A percentile compares a stretch with the other conserved stretches of the same genome.
These are phyloP conservation scores for Ochotona curzoniae DNA, from an alignment of 2,113 vertebrate genomes.

Conservation along the genomic window DNA sequence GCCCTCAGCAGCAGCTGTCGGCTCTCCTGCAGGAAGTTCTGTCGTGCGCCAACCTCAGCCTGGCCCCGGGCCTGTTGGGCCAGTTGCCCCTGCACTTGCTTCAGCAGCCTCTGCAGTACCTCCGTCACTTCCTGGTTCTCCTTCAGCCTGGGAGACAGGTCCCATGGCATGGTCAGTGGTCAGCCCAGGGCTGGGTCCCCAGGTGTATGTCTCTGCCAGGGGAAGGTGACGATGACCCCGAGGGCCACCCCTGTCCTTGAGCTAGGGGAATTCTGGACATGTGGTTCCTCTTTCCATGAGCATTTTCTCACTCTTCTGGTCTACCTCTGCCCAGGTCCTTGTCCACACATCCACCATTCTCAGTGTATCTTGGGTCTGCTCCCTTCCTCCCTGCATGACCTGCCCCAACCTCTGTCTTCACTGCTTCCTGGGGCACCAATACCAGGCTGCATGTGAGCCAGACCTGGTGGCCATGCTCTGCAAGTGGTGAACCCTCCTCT, in stretches of 20 bases:
- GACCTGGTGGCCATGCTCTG: constrained; percentile 90
- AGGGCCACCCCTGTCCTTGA: background rate
- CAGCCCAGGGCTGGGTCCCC: background rate
- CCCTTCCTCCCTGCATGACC: background rate
- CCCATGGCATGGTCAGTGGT: background rate
- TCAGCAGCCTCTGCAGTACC: constrained; percentile 88
- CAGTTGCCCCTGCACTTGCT: constrained; percentile 82
- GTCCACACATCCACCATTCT: background rate
- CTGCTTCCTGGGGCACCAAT: background rate
- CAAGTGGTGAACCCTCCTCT: constrained; percentile 90
- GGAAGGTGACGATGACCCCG: background rate
- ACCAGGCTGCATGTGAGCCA: background rate
- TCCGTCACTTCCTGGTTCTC: constrained; percentile 89
- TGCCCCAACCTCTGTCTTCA: background rate
- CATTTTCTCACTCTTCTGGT: background rate
- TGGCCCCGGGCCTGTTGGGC: constrained; percentile 74
- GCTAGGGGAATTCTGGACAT: background rate
- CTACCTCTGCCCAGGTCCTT: background rate
- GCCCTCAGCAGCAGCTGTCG: constrained; percentile 86
- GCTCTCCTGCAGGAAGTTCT: constrained; percentile 88
- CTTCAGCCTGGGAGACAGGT: constrained; percentile 85
- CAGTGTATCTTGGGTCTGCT: background rate
- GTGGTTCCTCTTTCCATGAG: background rate
- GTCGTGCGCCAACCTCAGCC: constrained; percentile 80
- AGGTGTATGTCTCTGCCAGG: background rate